Base-by-base conservation (phyloP, 2,888 invertebrate genomes). In the Tenthredo distinguenda region DNA sequence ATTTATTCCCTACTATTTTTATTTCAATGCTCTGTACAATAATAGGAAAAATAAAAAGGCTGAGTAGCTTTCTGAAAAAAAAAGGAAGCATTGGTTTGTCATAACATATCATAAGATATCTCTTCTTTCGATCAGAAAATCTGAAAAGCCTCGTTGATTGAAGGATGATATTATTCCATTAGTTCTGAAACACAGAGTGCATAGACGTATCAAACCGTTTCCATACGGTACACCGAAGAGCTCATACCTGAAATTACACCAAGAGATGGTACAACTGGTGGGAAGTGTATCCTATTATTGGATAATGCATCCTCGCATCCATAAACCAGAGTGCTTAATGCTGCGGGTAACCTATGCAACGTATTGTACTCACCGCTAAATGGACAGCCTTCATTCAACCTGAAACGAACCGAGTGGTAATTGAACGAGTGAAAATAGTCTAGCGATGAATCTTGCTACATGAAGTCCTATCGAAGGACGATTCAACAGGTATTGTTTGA, bases 21-120 rank as follows among this genome's bases (percentile, higher is more conserved):
- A 74, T 26, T 40, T 12, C 7, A n/a, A n/a, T n/a, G n/a, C 71
- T 65, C n/a, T 37, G n/a, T n/a, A 72, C 71, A 72, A 72, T 37
- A 40, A 15, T 34, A 72, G 40, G 7, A 58, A 58, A 18, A 4
- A 4, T 55, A 18, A 55, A 47, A 3, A 18, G 47, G 4, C 47
- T 47, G 6, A n/a, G 18, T 50, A 6, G 50, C 2, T n/a, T 50
- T n/a, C n/a, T 1, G n/a, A 7, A n/a, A 55, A 55, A 55, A 10
- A 50, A 18, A 6, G 7, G 7, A n/a, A 55, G 10, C n/a, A 2
- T n/a, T 55, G 55, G 7, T 6, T 55, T 0, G n/a, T n/a, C 55
- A 7, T n/a, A n/a, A 55, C 5, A 50, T n/a, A 50, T 50, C 50
- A 50, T 50, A n/a, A n/a, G n/a, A n/a, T 50, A 50, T 50, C 6